Conservation (phyloP, 2,888 invertebrate genomes). For the Caenorhabditis doughertyi region DNA sequence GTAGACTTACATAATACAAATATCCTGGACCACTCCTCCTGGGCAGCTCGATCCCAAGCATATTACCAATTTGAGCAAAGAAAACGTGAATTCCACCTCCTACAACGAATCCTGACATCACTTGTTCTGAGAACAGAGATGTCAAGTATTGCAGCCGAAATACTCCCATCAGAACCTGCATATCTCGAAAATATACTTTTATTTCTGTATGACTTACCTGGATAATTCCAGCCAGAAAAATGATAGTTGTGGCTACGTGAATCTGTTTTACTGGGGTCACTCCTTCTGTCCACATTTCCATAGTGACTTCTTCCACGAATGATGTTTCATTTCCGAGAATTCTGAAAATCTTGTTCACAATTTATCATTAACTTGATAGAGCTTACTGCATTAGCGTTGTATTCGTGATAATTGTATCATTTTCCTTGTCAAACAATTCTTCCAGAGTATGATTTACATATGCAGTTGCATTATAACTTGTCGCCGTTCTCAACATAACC, state of each 20-base stretch:
- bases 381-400: slow-evolving; percentile 65
- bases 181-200: background rate
- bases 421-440: slow-evolving; percentile 58
- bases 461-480: slow-evolving; percentile 68
- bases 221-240: slow-evolving; percentile 79
- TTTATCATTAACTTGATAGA: background rate
- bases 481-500: slow-evolving; percentile 70
- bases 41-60: slow-evolving; percentile 78
- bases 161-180: slow-evolving; percentile 79
- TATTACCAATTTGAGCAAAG: slow-evolving; percentile 81
- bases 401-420: slow-evolving; percentile 61
- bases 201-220: slow-evolving; percentile 62
- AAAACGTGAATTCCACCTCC: slow-evolving; percentile 82
- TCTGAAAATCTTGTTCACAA: slow-evolving; percentile 27
- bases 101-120: slow-evolving; percentile 81
- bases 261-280: slow-evolving; percentile 73
- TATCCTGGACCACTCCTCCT: slow-evolving; percentile 78
- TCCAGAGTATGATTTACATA: slow-evolving; percentile 69
- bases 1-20: slow-evolving; percentile 76
- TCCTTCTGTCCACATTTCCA: slow-evolving; percentile 68
- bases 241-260: slow-evolving; percentile 80
- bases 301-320: slow-evolving; percentile 67
- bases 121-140: slow-evolving; percentile 81
- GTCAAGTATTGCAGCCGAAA: slow-evolving; percentile 79
- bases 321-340: slow-evolving; percentile 68